phyloP scores from a whole-genome alignment of 2,888 invertebrate genomes.

The Rapana venosa region DNA sequence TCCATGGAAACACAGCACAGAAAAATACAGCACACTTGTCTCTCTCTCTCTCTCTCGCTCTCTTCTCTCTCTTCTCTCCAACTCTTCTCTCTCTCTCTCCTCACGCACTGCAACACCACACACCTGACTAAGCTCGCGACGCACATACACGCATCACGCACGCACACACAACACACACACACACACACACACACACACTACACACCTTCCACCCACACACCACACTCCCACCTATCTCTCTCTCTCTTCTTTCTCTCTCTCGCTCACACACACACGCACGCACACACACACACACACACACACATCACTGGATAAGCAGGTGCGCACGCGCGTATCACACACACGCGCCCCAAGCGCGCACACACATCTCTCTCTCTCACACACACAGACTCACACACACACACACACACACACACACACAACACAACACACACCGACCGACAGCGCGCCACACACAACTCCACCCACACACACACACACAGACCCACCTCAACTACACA shows the following conservation, averaged over 20 bases:
- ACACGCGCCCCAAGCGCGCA: background rate
- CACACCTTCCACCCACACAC: background rate
- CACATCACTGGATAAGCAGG: background rate
- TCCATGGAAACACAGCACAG: background rate
- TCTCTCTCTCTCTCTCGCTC: background rate
- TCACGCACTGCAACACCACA: background rate
- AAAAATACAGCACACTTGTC: background rate
- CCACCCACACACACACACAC: background rate
- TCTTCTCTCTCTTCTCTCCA: too few relatives aligned
- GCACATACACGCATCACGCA: background rate
- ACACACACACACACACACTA: background rate
- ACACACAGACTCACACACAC: background rate
- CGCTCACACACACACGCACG: background rate
- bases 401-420: slow-evolving; percentile 15
- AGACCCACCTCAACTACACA: background rate
- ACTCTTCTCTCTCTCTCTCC: background rate
- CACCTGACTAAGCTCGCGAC: background rate
- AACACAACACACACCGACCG: background rate
- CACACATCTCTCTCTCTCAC: background rate
- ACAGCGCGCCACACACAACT: background rate
- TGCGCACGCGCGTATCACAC: background rate
- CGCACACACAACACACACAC: background rate
- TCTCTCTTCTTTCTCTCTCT: too few relatives aligned
- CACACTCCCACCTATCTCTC: background rate
- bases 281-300: background rate